Base-by-base conservation (phyloP, 2,797 vertebrate genomes). In the Parambassis ranga region DNA sequence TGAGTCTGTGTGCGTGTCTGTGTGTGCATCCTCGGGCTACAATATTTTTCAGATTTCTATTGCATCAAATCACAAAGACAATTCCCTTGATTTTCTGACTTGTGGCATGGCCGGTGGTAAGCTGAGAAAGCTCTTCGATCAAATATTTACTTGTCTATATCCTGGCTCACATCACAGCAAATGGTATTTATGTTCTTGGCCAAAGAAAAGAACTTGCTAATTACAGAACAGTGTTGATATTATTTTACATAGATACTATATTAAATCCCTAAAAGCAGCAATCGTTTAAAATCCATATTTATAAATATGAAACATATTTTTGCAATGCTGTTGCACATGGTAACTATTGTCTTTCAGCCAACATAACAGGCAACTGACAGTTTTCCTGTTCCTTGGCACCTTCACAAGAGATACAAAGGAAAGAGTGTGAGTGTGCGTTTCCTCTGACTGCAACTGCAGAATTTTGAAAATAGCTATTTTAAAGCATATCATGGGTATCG, bases 11-110 rank as follows among this genome's bases (percentile, higher is more conserved):
- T 52, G n/a, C n/a, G 37, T 58, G 46, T 46, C 28, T 46, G 46
- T 58, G 19, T 27, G 26, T n/a, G n/a, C 27, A 26, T 41, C 71
- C 71, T 65, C 69, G 71, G 69, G 82, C 65, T 53, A 65, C 64
- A 80, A 42, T 49, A 60, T 69, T 79, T 89, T 83, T 71, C 71
- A 52, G 63, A 75, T 86, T 84, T 73, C 63, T 82, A 74, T 79
- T 83, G 74, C 69, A 81, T 78, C 65, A 71, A 83, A 86, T 83
- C 77, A 75, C 48, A 81, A 71, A 83, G 71, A 79, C 46, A 41
- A 84, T 75, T 81, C 75, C 56, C 63, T 75, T 65, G 58, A 76
- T 88, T 84, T 83, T 84, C 55, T 63, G 63, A 80, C 62, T 83
- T 44, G 35, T 77, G 66, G 71, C 71, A 57, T 77, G 36, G 65